phyloP scores from a whole-genome alignment of 2,113 vertebrate genomes.

The Chloropsis cyanopogon region DNA sequence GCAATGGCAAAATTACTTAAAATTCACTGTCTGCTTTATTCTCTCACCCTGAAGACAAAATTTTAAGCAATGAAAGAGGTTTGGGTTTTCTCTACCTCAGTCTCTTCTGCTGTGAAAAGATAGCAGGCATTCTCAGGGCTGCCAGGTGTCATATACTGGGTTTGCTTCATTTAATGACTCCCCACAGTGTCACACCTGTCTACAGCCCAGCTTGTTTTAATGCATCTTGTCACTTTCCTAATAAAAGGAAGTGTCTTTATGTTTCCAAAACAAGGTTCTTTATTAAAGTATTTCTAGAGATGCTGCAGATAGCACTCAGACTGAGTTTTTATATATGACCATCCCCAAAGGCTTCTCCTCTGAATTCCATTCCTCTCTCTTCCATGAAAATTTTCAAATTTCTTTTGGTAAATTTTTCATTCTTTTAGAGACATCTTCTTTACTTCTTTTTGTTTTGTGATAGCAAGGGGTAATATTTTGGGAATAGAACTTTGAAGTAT shows the following conservation, averaged over 20 bases:
- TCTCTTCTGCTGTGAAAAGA: not conserved
- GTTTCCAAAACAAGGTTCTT: not conserved
- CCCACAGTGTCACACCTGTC: not conserved
- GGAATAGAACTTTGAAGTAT: not conserved
- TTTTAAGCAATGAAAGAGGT: not conserved
- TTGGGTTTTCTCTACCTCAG: not conserved
- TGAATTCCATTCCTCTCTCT: not conserved
- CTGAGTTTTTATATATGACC: not conserved
- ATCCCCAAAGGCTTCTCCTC: not conserved
- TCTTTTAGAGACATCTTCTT: not conserved
- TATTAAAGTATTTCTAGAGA: not conserved
- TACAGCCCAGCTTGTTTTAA: not conserved
- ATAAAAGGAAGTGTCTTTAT: not conserved
- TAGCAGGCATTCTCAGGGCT: not conserved
- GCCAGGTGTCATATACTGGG: not conserved
- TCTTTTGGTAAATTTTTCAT: fast-evolving
- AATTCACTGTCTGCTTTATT: not conserved
- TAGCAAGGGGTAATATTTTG: not conserved
- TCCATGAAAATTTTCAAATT: not conserved
- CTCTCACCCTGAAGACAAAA: not conserved
- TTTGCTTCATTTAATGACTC: not conserved
- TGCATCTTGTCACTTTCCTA: not conserved
- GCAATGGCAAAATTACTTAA: not conserved
- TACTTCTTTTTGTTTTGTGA: not conserved
- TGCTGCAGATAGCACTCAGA: not conserved